Percentiles rank a stretch among this genome's conserved stretches.
Evolutionary conservation across 2,797 vertebrate genomes (phyloP).

Genomic region (Bothrops alternatus): DNA sequence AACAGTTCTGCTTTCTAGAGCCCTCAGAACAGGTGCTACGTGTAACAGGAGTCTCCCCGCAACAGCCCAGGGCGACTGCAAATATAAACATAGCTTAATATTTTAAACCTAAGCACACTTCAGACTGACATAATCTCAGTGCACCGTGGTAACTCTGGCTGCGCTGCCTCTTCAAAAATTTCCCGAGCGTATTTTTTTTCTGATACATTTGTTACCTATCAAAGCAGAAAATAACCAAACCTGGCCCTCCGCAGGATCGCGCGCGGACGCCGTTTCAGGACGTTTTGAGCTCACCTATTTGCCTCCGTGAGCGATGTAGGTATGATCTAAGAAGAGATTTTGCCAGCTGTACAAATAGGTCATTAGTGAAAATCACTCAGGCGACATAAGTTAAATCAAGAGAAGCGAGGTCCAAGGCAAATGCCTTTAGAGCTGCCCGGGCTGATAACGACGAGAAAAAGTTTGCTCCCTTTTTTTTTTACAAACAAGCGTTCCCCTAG

Average conservation of each 20-base stretch:
- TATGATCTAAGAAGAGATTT: neutral
- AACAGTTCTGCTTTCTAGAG: neutral
- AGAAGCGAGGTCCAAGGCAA: neutral
- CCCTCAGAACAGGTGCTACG: slow-evolving; percentile 11
- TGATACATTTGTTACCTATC: neutral
- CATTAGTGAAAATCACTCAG: neutral
- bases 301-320: neutral
- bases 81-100: neutral
- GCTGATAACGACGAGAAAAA: neutral
- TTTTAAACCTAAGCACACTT: neutral
- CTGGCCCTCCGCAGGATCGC: neutral
- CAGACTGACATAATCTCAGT: neutral
- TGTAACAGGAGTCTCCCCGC: neutral
- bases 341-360: neutral
- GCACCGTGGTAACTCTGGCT: neutral
- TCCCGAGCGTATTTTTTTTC: neutral
- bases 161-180: neutral
- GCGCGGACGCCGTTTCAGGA: neutral
- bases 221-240: neutral
- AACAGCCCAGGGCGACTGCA: neutral
- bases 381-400: neutral
- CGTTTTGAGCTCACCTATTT: neutral
- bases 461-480: slow-evolving; percentile 12
- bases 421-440: neutral
- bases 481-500: neutral